Percentiles rank a stretch among this genome's conserved stretches.
phyloP scores from a whole-genome alignment of 2,113 vertebrate species.

The Varanus salvator region DNA sequence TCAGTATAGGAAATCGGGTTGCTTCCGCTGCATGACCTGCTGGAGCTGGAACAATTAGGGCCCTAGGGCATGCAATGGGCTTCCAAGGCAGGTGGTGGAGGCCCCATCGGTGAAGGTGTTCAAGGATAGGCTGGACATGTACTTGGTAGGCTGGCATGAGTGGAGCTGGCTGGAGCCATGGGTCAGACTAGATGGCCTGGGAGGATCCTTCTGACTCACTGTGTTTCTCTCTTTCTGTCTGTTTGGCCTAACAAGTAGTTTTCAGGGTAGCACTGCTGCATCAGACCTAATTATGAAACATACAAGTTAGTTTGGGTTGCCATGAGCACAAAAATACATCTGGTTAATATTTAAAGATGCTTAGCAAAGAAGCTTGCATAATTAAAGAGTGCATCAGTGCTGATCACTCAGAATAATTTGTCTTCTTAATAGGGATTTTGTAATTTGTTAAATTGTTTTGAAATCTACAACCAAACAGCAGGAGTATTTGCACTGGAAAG shows the following conservation, averaged over 20 bases:
- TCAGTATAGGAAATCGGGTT: no score
- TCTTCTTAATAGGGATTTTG: conserved; percentile 74
- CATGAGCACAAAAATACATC: conserved; percentile 70
- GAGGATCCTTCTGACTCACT: no score
- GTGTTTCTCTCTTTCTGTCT: no score
- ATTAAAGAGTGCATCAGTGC: conserved; percentile 74
- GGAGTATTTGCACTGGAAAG: conserved; percentile 65
- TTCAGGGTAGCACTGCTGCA: not conserved
- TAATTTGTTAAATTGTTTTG: conserved; percentile 77
- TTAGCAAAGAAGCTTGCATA: conserved; percentile 79
- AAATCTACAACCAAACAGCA: conserved; percentile 64
- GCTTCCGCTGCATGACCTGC: no score
- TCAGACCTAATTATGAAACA: conserved; percentile 58
- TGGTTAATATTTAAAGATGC: conserved; percentile 79
- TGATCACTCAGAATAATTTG: conserved; percentile 75
- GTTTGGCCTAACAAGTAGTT: conserved; percentile 12
- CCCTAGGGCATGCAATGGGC: no score
- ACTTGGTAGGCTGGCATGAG: no score
- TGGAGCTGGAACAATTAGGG: no score
- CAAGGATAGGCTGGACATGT: no score
- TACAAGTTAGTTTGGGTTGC: conserved; percentile 68
- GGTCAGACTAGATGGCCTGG: no score
- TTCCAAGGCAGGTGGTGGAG: no score
- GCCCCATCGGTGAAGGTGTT: no score
- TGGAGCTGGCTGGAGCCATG: no score